Percentiles rank a stretch among this genome's conserved stretches.
These are phyloP conservation scores for Brachylomia viminalis DNA, from an alignment of 2,888 invertebrate genomes.

Conservation along the genomic window DNA sequence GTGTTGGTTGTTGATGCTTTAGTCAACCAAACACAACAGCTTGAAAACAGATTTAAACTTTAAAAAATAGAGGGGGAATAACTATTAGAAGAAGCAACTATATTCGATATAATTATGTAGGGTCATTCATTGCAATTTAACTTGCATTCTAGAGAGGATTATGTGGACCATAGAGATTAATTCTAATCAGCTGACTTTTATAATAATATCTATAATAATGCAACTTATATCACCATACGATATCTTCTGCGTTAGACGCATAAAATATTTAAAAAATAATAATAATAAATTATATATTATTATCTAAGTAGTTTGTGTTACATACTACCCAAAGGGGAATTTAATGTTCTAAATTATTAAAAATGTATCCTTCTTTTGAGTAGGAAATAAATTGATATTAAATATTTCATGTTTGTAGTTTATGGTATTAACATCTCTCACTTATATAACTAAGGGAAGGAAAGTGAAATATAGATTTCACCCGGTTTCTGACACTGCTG, in stretches of 20 bases:
- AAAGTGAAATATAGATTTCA: neutral
- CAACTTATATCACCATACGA: slow-evolving; percentile 39
- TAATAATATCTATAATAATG: slow-evolving; percentile 23
- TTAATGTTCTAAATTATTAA: slow-evolving; percentile 18
- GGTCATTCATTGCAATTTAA: slow-evolving; percentile 21
- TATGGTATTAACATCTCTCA: slow-evolving; percentile 26
- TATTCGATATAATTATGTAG: slow-evolving; percentile 5
- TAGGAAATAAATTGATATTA: slow-evolving; percentile 33
- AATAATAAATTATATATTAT: neutral
- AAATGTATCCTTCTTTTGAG: slow-evolving; percentile 30
- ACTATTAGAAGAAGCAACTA: neutral
- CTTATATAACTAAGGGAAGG: slow-evolving; percentile 7
- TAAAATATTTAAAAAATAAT: slow-evolving; percentile 31
- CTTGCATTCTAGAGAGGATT: slow-evolving; percentile 35
- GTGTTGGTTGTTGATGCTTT: neutral
- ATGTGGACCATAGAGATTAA: slow-evolving; percentile 53
- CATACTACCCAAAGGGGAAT: slow-evolving; percentile 47
- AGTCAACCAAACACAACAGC: neutral
- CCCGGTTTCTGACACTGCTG: neutral
- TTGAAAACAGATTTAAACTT: neutral
- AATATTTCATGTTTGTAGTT: slow-evolving; percentile 40
- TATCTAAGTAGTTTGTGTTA: slow-evolving; percentile 42
- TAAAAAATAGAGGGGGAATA: neutral
- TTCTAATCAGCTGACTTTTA: slow-evolving; percentile 28
- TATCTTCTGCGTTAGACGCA: slow-evolving; percentile 58